Evolutionary conservation across 2,888 invertebrate species (phyloP), one percentile per base, ranked within the genome.

Genomic region (Macrosoma leucophasiata): DNA sequence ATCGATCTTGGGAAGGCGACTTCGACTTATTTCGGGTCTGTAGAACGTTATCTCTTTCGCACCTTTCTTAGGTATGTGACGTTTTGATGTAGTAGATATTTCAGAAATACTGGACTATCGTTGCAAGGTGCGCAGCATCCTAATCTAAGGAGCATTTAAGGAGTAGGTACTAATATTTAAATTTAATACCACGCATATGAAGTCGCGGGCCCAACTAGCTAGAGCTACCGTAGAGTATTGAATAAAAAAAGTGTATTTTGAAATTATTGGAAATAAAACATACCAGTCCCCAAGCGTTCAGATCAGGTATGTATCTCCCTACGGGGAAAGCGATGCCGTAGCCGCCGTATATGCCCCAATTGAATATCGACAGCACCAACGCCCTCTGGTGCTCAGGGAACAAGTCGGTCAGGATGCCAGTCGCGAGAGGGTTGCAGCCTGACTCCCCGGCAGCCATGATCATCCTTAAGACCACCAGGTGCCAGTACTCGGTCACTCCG

Each of bases 261-360:
- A 8, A 18, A 21, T 19, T 7, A 17, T 17, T 17, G 17, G n/a
- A 5, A 22, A 2, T 22, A 10, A 30, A 26, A 76, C 85, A 79
- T 62, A 91, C 91, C 81, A 93, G 66, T 43, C 89, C 89, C 87
- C 90, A 92, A 38, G 91, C 87, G 55, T 95, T 90, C 22, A 91
- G 46, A 14, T 86, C 79, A 1, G 95, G 93, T 8, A 95, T 86
- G 54, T 95, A 95, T 49, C 95, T 88, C 0, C 96, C 96, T 3
- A 96, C 91, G 0, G 96, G 96, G 64, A 96, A 96, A 0, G 96
- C 94, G 45, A 96, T 90, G 25, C 96, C 96, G 54, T 96, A 96
- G 2, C 96, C 96, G 17, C 96, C 94, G 61, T 96, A 97, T 49
- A 96, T 96, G 7, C 97, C 96, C 96, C 96, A 96, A 73, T 96